Conservation (phyloP, 2,888 invertebrate genomes). For the Ashinkailepas kermadecensis region DNA sequence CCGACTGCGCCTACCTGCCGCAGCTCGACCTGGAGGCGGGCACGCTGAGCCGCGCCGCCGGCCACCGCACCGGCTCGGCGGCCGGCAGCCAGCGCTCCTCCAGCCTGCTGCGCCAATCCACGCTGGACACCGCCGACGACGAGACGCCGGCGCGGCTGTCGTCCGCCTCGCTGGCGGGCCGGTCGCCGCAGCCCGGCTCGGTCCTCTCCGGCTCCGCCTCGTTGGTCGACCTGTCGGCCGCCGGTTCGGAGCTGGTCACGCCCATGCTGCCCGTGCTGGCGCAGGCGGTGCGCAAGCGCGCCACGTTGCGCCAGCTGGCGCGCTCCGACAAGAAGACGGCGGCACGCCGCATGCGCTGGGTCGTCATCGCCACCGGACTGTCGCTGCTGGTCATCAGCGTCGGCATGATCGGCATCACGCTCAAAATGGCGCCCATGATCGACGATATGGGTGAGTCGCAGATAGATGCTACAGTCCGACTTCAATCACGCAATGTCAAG, state of each 20-base stretch:
- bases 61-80: neutral
- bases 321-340: slow-evolving; percentile 62
- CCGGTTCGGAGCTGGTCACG: slow-evolving; percentile 9
- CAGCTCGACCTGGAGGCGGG: slow-evolving; percentile 29
- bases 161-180: neutral
- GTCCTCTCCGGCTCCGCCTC: slow-evolving; percentile 29
- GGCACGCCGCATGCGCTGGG: slow-evolving; percentile 76
- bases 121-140: slow-evolving; percentile 32
- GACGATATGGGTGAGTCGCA: slow-evolving; percentile 86
- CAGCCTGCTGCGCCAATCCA: slow-evolving; percentile 25
- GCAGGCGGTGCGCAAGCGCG: slow-evolving; percentile 60
- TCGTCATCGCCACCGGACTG: slow-evolving; percentile 84
- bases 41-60: slow-evolving; percentile 25
- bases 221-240: slow-evolving; percentile 22
- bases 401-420: slow-evolving; percentile 78
- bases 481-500: too few species aligned
- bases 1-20: slow-evolving; percentile 32
- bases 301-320: neutral
- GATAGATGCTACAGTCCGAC: too few species aligned
- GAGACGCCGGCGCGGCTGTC: slow-evolving; percentile 23
- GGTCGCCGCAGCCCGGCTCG: slow-evolving; percentile 17
- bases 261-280: slow-evolving; percentile 55
- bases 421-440: slow-evolving; percentile 89
- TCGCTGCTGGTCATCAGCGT: slow-evolving; percentile 79
- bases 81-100: slow-evolving; percentile 24